Percentiles rank a stretch among this genome's conserved stretches.
Evolutionary conservation across 2,888 invertebrate genomes (phyloP).

Genomic region (Schizaphis graminum): DNA sequence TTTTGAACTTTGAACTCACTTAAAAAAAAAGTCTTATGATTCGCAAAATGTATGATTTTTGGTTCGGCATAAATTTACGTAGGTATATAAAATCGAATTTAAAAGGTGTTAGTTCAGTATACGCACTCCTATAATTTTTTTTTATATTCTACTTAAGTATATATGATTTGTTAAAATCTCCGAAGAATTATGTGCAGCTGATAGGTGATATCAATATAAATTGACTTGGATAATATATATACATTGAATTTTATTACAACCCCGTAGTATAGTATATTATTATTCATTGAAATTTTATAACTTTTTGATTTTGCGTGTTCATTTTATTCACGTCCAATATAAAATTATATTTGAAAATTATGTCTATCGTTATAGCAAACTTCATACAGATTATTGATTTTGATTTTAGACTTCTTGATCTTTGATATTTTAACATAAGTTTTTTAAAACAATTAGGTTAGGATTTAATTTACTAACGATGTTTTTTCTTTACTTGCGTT

Average conservation of each 20-base stretch:
- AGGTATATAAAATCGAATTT: background rate
- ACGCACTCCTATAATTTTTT: background rate
- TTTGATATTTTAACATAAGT: background rate
- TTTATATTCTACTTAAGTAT: background rate
- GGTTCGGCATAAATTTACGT: background rate
- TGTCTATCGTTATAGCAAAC: background rate
- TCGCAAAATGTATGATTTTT: background rate
- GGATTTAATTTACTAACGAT: background rate
- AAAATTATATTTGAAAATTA: background rate
- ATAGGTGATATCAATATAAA: background rate
- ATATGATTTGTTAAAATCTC: background rate
- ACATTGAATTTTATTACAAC: background rate
- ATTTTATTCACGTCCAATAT: background rate
- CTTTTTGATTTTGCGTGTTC: background rate
- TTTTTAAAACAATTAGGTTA: too few species aligned
- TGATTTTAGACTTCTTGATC: background rate
- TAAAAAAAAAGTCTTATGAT: background rate
- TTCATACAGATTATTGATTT: background rate
- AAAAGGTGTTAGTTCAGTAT: background rate
- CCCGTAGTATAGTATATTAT: too few species aligned
- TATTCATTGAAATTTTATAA: background rate
- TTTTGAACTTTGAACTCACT: background rate
- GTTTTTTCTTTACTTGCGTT: background rate
- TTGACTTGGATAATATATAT: background rate
- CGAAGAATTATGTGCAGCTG: background rate